Base-by-base conservation (phyloP, 1,140 invertebrate species). In the Planococcus citri region DNA sequence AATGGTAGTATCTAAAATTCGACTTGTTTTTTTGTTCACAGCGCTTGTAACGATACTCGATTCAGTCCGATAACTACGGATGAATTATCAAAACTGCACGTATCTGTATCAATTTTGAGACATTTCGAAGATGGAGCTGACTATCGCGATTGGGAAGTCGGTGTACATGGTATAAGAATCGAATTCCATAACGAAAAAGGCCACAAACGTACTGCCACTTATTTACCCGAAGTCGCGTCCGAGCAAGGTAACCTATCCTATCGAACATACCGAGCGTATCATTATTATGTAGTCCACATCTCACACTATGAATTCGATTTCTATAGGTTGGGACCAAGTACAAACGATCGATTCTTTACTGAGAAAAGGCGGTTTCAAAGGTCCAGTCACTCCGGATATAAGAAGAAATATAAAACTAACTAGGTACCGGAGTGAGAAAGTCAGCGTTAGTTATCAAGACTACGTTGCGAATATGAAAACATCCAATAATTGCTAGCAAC, bases 271-370 rank as follows among this genome's bases (percentile, higher is more conserved):
- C 57, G 6, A 9, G 20, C 17, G 57, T 20, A 9, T 6, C 17
- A n/a, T 64, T 10, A 17, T n/a, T n/a, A n/a, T n/a, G n/a, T 6
- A 24, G 24, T 64, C 24, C 10, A 3, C 2, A 51, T 9, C 12
- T 20, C 10, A n/a, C 17, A 17, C n/a, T n/a, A 9, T 51, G 41
- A 6, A 9, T 51, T 14, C 29, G 12, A 33, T 33, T 51, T 51
- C 41, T 51, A 51, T 51, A 76, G 92, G 93, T 74, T 97, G 94
- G 94, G 90, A 96, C 83, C 92, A 94, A 78, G 85, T 95, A 71
- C 94, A 98, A 79, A 98, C 96, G 12, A 97, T 99, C 76, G 96
- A 99, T 79, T 97, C 95, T 4, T 81, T 99, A 27, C 83, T 99
- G 14, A 86, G 95, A 69, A 99, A 99, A 80, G 96, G 95, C 71